phyloP scores from a whole-genome alignment of 2,113 vertebrate genomes.

The Amphiprion ocellaris region DNA sequence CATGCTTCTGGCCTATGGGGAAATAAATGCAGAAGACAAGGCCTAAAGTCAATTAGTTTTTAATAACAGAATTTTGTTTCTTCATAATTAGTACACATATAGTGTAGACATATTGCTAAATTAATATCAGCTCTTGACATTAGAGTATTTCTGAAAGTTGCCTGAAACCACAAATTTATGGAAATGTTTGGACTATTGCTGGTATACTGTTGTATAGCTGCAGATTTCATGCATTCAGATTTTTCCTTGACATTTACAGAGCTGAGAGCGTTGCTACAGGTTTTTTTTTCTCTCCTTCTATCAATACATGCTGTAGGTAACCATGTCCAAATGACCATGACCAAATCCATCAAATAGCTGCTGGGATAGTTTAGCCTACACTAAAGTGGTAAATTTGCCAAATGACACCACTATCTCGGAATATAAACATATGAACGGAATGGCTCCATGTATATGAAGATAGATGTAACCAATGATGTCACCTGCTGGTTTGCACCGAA shows the following conservation, averaged over 20 bases:
- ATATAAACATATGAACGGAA: too few species aligned
- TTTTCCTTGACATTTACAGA: slow-evolving; percentile 30
- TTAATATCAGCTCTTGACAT: slow-evolving; percentile 1
- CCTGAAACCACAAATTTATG: slow-evolving; percentile 2
- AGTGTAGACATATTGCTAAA: neutral
- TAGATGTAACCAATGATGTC: too few species aligned
- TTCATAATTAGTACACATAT: neutral
- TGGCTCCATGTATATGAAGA: too few species aligned
- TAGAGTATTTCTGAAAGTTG: slow-evolving; percentile 4
- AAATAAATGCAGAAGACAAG: neutral
- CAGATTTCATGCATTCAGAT: too few species aligned
- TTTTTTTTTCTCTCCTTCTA: neutral
- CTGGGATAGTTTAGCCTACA: too few species aligned
- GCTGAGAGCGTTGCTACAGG: neutral
- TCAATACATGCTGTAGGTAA: slow-evolving; percentile 3
- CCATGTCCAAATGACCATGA: too few species aligned
- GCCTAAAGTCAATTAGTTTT: slow-evolving; percentile 26
- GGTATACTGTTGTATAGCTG: neutral
- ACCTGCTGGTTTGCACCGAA: too few species aligned
- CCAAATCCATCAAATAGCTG: too few species aligned
- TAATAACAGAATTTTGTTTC: slow-evolving; percentile 28
- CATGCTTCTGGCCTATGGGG: neutral
- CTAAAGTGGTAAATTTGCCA: too few species aligned
- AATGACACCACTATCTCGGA: too few species aligned
- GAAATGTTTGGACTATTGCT: neutral